Evolutionary conservation across 2,797 vertebrate species (phyloP), one percentile per base, ranked within the genome.

Genomic region (Caiman crocodilus): DNA sequence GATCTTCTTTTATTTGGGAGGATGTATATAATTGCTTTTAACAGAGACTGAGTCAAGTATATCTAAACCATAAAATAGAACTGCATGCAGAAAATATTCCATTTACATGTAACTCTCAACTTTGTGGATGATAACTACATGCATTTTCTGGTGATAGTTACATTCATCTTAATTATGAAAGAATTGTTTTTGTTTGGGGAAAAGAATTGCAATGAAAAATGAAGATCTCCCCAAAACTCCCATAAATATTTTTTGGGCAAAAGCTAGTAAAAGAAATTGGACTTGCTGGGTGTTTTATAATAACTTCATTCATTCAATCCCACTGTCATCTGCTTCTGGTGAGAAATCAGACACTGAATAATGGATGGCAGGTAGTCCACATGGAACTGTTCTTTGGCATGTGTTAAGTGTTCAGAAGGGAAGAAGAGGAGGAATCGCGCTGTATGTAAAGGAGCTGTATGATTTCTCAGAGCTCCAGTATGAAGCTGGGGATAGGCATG

Each of bases 281-380:
- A 30, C 32, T 93, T 88, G 59, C 7, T 65, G 88, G 89, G 83
- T 1, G 4, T 79, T 82, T 81, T 88, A 55, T 69, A 21, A n/a
- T 69, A 69, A 30, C 32, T 69, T 69, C 17, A 32, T 77, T 32
- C 21, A 75, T 18, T 28, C 89, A 92, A 88, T 84, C 90, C 65
- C 14, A 57, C 81, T 82, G 87, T 61, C 87, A 81, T 88, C 87
- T 84, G 88, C 71, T 90, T 84, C 58, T 85, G 77, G 42, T 93
- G 84, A 90, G 71, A 87, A 88, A 92, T 92, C 59, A 65, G 57
- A 30, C 30, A 32, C 28, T 25, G 4, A 57, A 75, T 84, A 60
- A 81, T 63, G 77, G 94, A 50, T 57, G 92, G 89, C 88, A 93
- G 84, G 94, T 94, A 87, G 95, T 94, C 92, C 92, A 96, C 92